These are phyloP conservation scores for Griposia aprilina DNA, from an alignment of 2,888 invertebrate genomes.

Conservation along the genomic window DNA sequence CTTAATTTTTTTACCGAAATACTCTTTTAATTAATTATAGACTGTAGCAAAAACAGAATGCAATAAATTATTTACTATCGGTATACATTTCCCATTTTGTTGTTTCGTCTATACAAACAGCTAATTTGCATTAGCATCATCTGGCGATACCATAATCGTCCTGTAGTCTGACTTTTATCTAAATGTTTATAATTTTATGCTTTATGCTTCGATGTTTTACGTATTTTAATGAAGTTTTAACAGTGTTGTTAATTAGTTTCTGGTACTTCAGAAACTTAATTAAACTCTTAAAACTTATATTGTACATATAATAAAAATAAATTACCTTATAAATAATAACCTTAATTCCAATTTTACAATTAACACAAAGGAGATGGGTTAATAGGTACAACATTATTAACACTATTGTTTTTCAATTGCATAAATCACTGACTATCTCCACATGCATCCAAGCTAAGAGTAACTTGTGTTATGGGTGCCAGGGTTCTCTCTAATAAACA, in stretches of 20 bases:
- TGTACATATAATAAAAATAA: background rate
- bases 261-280: slow-evolving; percentile 1
- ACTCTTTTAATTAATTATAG: background rate
- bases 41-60: background rate
- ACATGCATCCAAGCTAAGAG: no score
- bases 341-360: no score
- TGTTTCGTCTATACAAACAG: background rate
- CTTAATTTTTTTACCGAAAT: background rate
- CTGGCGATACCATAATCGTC: background rate
- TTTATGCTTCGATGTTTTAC: background rate
- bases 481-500: no score
- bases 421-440: no score
- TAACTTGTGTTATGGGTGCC: no score
- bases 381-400: no score
- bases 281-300: background rate
- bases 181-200: background rate
- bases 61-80: background rate
- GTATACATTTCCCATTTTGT: background rate
- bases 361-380: no score
- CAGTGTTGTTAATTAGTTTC: background rate
- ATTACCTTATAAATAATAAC: no score
- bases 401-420: no score
- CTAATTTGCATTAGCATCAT: slow-evolving; percentile 13
- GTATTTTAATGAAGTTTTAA: background rate
- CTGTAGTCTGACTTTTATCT: background rate